Base-by-base conservation (phyloP, 2,888 invertebrate genomes). In the Thyatira batis region DNA sequence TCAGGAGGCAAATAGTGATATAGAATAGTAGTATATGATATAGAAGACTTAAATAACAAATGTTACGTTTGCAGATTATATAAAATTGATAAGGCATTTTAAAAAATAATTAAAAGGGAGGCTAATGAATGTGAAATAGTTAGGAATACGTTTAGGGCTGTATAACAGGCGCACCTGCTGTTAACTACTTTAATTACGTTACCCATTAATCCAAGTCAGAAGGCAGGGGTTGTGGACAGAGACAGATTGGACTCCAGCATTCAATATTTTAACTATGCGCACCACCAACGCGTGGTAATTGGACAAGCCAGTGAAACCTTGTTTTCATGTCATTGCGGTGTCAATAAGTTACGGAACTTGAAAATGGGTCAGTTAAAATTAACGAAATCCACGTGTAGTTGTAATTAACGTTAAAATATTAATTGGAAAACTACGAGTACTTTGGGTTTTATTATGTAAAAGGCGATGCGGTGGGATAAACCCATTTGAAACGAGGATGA, bases 171-270 rank as follows among this genome's bases (percentile, higher is more conserved):
- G 73, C 85, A 86, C 85, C 87, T 86, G 85, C 73, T 77, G 80
- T 78, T 82, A 81, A 85, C 85, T 84, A 85, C 80, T 88, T 84
- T 88, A 88, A 88, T 87, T 88, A 86, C 81, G 78, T 75, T 70
- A 69, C 66, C 72, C 80, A 88, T 88, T 88, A 84, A 87, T 87
- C 79, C 78, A 73, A 78, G 81, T 81, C 80, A 68, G 73, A 71
- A 72, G 68, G 69, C 81, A 81, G 80, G 84, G 81, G 84, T 67
- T 72, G 74, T 61, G 69, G 87, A 86, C 84, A 80, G 76, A 83
- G 87, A 88, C 80, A 78, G 74, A 87, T 87, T 75, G 81, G 76
- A 64, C 63, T 57, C 21, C 45, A 70, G 71, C 68, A 73, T 72
- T 78, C 78, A 72, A 77, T 80, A 78, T 76, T 78, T 77, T 71